phyloP scores from a whole-genome alignment of 2,113 vertebrate species.

The Anolis carolinensis region DNA sequence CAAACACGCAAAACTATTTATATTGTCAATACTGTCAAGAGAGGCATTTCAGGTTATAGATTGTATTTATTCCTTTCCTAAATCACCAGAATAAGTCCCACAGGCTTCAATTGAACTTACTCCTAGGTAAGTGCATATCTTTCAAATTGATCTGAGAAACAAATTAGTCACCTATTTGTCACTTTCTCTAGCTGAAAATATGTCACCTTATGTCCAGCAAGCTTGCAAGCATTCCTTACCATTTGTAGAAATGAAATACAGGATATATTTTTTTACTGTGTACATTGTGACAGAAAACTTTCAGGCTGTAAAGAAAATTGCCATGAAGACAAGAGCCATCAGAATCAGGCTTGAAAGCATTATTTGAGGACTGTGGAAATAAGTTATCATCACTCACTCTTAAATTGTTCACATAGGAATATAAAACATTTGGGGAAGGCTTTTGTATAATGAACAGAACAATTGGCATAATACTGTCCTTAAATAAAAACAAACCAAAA shows the following conservation, averaged over 20 bases:
- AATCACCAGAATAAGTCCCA: background rate
- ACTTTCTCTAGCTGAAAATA: background rate
- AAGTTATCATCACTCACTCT: constrained; percentile 39
- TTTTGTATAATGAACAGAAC: constrained; percentile 50
- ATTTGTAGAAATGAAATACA: background rate
- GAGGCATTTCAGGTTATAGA: background rate
- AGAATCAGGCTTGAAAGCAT: constrained; percentile 61
- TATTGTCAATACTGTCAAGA: background rate
- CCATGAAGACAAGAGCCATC: constrained; percentile 67
- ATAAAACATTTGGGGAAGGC: constrained; percentile 34
- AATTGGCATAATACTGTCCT: constrained; percentile 60
- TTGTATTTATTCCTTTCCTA: background rate
- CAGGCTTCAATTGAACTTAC: background rate
- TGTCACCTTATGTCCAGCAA: background rate
- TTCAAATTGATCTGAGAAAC: background rate
- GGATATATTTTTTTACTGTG: background rate
- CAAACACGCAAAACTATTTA: background rate
- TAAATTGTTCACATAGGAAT: constrained; percentile 55
- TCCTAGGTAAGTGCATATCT: background rate
- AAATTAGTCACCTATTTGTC: background rate
- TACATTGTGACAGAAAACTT: constrained; percentile 14
- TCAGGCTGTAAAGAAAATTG: constrained; percentile 56
- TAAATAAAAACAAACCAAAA: constrained; percentile 42
- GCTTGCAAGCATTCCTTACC: too few species aligned
- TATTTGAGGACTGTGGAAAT: constrained; percentile 58